Percentiles rank a stretch among this genome's conserved stretches.
phyloP scores from a whole-genome alignment of 2,888 invertebrate genomes.

The Carpatolechia fugitivella region DNA sequence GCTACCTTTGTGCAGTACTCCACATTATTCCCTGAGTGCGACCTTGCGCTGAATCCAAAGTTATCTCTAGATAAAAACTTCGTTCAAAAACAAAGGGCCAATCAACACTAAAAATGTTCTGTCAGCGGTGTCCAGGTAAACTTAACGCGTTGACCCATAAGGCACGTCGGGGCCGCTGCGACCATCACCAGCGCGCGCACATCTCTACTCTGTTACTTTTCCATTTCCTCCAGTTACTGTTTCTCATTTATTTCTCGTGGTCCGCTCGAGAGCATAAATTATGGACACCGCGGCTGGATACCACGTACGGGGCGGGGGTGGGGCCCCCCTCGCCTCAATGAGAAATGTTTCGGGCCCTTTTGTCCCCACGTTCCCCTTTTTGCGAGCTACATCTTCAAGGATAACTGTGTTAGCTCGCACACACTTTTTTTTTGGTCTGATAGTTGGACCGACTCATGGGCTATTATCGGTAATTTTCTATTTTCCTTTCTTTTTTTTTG shows the following conservation, averaged over 20 bases:
- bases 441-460: no score
- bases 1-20: no score
- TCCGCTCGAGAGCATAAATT: constrained; percentile 73
- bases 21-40: no score
- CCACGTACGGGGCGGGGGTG: constrained; percentile 45
- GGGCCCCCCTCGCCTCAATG: constrained; percentile 50
- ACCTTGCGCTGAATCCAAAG: no score
- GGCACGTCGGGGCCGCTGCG: background rate
- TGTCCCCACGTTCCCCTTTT: constrained; percentile 70
- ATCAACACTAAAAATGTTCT: background rate
- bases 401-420: constrained; percentile 74
- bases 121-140: background rate
- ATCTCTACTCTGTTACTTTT: constrained; percentile 42
- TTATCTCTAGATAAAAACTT: no score
- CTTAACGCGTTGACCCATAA: no score
- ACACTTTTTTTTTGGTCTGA: constrained; percentile 63
- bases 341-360: constrained; percentile 73
- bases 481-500: no score
- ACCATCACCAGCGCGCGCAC: background rate
- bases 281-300: constrained; percentile 67
- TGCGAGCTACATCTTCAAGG: constrained; percentile 74
- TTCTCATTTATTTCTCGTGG: constrained; percentile 73
- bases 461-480: no score
- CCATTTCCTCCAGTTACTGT: constrained; percentile 55
- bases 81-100: background rate